A percentile compares a stretch with the other conserved stretches of the same genome.
phyloP scores from a whole-genome alignment of 2,113 vertebrate genomes.

The Myotis yumanensis region DNA sequence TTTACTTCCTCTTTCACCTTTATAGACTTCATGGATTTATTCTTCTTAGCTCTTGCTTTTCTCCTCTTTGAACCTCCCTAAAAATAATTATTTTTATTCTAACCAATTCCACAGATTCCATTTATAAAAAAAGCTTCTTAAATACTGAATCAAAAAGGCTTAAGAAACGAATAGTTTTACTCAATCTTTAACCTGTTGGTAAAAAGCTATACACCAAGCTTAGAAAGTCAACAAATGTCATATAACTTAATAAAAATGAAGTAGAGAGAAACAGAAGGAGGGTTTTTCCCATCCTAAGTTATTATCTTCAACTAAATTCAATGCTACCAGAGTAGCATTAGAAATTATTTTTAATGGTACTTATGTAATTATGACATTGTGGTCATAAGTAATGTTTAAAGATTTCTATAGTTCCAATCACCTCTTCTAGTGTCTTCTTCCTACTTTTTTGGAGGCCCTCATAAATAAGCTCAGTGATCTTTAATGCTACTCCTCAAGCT shows the following conservation, averaged over 20 bases:
- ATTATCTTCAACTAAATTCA: conserved; percentile 1
- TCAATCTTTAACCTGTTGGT: background rate
- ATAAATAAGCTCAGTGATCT: background rate
- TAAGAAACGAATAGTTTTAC: background rate
- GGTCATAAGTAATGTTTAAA: background rate
- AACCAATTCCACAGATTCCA: conserved; percentile 26
- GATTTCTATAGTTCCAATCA: background rate
- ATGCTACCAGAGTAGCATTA: background rate
- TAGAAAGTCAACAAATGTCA: background rate
- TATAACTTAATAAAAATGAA: conserved; percentile 7
- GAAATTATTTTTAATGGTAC: background rate
- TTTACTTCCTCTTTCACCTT: conserved; percentile 93
- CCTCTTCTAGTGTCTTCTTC: background rate
- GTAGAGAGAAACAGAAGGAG: background rate
- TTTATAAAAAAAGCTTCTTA: conserved; percentile 8
- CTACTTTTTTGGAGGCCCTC: background rate
- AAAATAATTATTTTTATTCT: conserved; percentile 67
- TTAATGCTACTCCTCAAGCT: background rate
- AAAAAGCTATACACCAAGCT: background rate
- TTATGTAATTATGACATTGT: background rate
- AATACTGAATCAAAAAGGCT: background rate
- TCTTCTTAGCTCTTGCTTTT: conserved; percentile 93
- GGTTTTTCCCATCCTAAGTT: background rate
- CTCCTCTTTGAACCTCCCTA: conserved; percentile 94
- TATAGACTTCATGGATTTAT: conserved; percentile 88